Conservation (phyloP, 2,888 invertebrate genomes). For the Cosmopolites sordidus region DNA sequence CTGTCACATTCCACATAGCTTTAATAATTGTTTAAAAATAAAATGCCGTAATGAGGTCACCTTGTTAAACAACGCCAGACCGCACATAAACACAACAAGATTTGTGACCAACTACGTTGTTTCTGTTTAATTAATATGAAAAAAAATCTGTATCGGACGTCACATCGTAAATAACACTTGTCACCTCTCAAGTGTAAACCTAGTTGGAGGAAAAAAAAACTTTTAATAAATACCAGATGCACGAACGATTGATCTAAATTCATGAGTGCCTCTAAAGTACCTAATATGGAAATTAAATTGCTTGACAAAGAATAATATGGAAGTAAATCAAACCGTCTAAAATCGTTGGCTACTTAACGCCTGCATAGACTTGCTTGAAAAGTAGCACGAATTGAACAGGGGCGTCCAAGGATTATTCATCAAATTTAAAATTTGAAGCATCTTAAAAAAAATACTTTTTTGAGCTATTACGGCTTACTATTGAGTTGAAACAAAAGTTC, state of each 20-base stretch:
- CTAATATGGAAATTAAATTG: conserved; percentile 23
- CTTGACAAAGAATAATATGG: conserved; percentile 8
- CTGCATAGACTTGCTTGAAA: neutral
- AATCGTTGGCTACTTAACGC: conserved; percentile 12
- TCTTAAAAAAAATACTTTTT: too few relatives aligned
- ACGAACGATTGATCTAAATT: conserved; percentile 17
- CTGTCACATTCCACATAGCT: too few relatives aligned
- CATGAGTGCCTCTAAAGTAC: conserved; percentile 15
- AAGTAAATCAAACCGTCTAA: conserved; percentile 4
- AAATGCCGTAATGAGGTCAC: too few relatives aligned
- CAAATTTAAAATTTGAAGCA: too few relatives aligned
- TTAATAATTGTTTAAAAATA: too few relatives aligned
- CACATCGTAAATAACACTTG: conserved; percentile 20
- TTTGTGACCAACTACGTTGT: neutral
- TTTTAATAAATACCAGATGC: conserved; percentile 25
- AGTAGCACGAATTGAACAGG: too few relatives aligned
- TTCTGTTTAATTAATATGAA: neutral
- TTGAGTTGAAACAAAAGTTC: too few relatives aligned
- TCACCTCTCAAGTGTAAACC: conserved; percentile 25
- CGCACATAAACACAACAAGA: too few relatives aligned
- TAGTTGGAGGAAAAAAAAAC: conserved; percentile 3
- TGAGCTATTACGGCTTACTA: too few relatives aligned
- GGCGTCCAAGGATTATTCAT: too few relatives aligned
- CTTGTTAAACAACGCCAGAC: too few relatives aligned
- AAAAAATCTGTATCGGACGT: neutral